Evolutionary conservation across 1,140 invertebrate species (phyloP).

Genomic region (Lethrus apterus): DNA sequence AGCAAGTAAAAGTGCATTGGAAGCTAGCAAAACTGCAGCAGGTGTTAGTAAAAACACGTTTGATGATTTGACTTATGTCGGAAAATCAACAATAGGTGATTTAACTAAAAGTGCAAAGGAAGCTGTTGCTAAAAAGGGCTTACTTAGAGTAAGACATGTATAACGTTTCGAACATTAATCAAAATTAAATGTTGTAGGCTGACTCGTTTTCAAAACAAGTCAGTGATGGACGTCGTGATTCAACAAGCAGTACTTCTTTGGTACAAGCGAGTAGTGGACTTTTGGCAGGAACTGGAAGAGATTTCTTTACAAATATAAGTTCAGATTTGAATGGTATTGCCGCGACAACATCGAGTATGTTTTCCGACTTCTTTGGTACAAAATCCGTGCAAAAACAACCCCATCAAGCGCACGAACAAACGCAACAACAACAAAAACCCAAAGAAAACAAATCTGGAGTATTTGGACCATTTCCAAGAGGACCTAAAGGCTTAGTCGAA

Average conservation of each 20-base stretch:
- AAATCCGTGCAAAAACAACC: conserved; percentile 46
- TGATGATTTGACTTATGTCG: conserved; percentile 79
- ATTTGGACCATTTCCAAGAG: conserved; percentile 70
- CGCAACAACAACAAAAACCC: conserved; percentile 45
- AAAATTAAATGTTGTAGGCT: conserved; percentile 17
- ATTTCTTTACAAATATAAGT: conserved; percentile 85
- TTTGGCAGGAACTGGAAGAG: conserved; percentile 53
- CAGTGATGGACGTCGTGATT: conserved; percentile 27
- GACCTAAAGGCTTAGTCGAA: conserved; percentile 78
- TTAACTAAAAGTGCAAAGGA: conserved; percentile 87
- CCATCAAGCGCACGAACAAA: conserved; percentile 23
- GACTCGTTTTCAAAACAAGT: conserved; percentile 32
- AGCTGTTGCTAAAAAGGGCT: conserved; percentile 74
- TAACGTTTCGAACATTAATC: neutral
- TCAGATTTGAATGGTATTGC: conserved; percentile 85
- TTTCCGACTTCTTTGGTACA: conserved; percentile 73
- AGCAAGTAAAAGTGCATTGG: conserved; percentile 72
- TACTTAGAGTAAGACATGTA: conserved; percentile 63
- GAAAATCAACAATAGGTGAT: conserved; percentile 78
- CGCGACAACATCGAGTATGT: conserved; percentile 82
- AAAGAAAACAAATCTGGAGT: conserved; percentile 43
- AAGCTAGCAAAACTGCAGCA: conserved; percentile 79
- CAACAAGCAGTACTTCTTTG: conserved; percentile 43
- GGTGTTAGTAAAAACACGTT: conserved; percentile 81
- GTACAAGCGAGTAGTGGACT: conserved; percentile 41